Percentiles rank a stretch among this genome's conserved stretches.
Conservation (phyloP, 2,113 vertebrate genomes). For the Athene noctua region DNA sequence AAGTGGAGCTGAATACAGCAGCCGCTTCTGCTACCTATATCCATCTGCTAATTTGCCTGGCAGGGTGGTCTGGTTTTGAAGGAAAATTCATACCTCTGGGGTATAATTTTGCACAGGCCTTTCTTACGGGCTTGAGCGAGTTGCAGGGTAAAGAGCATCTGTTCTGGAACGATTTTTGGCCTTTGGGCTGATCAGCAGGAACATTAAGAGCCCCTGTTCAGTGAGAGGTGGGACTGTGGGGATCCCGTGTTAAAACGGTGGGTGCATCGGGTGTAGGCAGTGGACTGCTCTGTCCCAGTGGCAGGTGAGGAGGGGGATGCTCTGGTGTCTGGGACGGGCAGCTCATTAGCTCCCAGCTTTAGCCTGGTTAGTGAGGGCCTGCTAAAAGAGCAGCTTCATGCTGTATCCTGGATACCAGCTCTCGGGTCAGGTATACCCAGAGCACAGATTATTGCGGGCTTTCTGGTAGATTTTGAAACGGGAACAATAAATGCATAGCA, state of each 20-base stretch:
- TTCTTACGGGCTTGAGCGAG: neutral
- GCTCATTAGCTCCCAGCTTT: constrained; percentile 73
- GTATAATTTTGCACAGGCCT: constrained; percentile 6
- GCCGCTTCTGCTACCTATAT: constrained; percentile 27
- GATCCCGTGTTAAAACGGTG: constrained; percentile 24
- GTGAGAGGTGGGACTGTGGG: neutral
- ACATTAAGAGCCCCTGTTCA: neutral
- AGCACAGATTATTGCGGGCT: constrained; percentile 70
- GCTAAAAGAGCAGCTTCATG: constrained; percentile 79
- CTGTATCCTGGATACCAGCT: constrained; percentile 84
- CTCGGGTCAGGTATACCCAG: constrained; percentile 71
- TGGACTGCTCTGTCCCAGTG: neutral
- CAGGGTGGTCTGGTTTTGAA: constrained; percentile 33
- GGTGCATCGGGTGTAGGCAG: constrained; percentile 6
- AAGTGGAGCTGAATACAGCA: neutral
- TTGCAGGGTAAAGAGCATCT: constrained; percentile 9
- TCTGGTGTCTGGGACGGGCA: constrained; percentile 57
- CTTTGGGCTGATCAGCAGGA: neutral
- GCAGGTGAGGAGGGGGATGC: constrained; percentile 44
- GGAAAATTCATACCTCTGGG: neutral
- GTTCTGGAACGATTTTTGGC: neutral
- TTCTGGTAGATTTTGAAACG: constrained; percentile 63
- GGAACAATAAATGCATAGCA: constrained; percentile 29
- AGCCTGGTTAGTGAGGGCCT: constrained; percentile 68
- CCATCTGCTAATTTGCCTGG: constrained; percentile 36